Conservation (phyloP, 2,888 invertebrate species). For the Trilocha varians region DNA sequence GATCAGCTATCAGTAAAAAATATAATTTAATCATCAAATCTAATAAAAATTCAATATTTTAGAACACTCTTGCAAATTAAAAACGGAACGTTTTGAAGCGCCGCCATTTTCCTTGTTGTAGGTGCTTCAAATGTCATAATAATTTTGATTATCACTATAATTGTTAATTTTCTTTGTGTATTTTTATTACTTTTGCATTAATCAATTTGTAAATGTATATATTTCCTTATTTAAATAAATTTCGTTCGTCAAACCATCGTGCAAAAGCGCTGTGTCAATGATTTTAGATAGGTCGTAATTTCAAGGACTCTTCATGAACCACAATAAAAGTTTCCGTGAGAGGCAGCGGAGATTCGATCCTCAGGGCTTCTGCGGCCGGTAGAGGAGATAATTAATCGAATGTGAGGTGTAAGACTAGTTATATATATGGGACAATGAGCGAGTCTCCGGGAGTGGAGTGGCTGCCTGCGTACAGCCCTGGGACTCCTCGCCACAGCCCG, state of each 20-base stretch:
- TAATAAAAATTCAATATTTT: too few relatives aligned
- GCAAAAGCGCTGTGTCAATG: neutral
- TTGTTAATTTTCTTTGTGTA: constrained; percentile 55
- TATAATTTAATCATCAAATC: too few relatives aligned
- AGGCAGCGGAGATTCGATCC: constrained; percentile 42
- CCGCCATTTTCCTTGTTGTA: constrained; percentile 73
- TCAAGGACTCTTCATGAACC: constrained; percentile 65
- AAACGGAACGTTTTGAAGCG: constrained; percentile 23
- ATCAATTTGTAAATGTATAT: constrained; percentile 4
- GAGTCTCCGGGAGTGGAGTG: constrained; percentile 70
- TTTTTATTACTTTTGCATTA: constrained; percentile 32
- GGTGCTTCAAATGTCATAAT: constrained; percentile 73
- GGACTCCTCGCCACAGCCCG: constrained; percentile 66
- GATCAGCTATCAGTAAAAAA: too few relatives aligned
- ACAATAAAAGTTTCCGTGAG: constrained; percentile 60
- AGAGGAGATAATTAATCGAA: constrained; percentile 23
- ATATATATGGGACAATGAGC: constrained; percentile 59
- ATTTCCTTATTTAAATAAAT: constrained; percentile 21
- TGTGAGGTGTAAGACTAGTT: constrained; percentile 28
- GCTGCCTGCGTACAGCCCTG: constrained; percentile 68
- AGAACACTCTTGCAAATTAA: constrained; percentile 10
- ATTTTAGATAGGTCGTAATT: constrained; percentile 16
- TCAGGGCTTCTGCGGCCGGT: constrained; percentile 39
- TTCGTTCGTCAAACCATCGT: constrained; percentile 3
- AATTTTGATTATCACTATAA: constrained; percentile 61